Conservation (phyloP, 64 coral and sea anemone genomes). For the Montipora capricornis region DNA sequence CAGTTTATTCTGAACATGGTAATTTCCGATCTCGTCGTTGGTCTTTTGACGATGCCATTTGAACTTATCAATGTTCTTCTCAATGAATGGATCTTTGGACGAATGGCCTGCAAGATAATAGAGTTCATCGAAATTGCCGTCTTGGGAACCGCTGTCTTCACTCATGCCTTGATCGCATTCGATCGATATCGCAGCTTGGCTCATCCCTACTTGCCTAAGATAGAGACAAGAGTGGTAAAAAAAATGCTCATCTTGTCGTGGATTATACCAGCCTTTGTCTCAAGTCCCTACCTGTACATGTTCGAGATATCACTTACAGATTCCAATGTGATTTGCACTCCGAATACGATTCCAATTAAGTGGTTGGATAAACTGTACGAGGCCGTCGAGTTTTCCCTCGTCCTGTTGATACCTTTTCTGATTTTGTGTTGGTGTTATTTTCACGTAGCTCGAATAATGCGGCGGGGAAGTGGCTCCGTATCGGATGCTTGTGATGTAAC, state of each 20-base stretch:
- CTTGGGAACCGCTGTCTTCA: constrained; percentile 29
- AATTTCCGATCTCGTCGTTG: constrained; percentile 47
- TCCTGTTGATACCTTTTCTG: constrained; percentile 26
- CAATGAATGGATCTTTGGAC: constrained; percentile 41
- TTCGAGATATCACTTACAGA: constrained; percentile 1
- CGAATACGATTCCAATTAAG: constrained; percentile 25
- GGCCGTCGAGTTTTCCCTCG: constrained; percentile 33
- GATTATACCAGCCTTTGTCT: constrained; percentile 35
- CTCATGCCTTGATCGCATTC: constrained; percentile 56
- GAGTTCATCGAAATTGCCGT: constrained; percentile 55
- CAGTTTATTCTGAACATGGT: constrained; percentile 68
- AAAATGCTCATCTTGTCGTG: constrained; percentile 32
- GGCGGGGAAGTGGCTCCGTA: too few relatives aligned
- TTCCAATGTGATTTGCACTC: neutral
- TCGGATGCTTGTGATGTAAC: too few relatives aligned
- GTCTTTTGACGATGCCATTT: constrained; percentile 47
- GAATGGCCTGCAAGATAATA: constrained; percentile 41
- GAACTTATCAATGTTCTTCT: constrained; percentile 14
- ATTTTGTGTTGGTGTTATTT: constrained; percentile 64
- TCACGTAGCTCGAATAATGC: constrained; percentile 25
- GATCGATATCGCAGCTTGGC: constrained; percentile 55
- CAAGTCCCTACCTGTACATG: constrained; percentile 30
- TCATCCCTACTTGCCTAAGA: constrained; percentile 32
- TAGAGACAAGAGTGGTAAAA: constrained; percentile 11
- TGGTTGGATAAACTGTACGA: constrained; percentile 78